Evolutionary conservation across 2,113 vertebrate genomes (phyloP).

Genomic region (Pteronura brasiliensis): DNA sequence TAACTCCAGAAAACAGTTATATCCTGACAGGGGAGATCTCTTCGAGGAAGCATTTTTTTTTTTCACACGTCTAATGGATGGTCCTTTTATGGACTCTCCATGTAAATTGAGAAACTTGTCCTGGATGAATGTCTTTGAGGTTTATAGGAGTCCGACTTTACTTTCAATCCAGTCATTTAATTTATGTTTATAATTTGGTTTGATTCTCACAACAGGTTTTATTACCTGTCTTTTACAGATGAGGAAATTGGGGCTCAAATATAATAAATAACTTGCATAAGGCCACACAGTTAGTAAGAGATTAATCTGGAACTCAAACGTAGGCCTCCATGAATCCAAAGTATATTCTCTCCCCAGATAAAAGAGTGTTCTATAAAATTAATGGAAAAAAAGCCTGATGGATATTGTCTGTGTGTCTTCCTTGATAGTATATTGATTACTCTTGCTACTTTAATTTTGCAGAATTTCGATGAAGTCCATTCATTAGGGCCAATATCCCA

Average conservation of each 20-base stretch:
- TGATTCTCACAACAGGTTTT: not conserved
- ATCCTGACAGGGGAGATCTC: not conserved
- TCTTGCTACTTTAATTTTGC: not conserved
- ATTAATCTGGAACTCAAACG: not conserved
- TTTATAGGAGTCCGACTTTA: not conserved
- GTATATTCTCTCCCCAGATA: not conserved
- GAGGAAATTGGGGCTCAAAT: not conserved
- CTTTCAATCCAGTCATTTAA: not conserved
- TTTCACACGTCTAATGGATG: not conserved
- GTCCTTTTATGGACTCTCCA: not conserved
- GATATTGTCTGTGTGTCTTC: not conserved
- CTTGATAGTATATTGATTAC: not conserved
- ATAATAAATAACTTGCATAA: not conserved
- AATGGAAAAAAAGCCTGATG: not conserved
- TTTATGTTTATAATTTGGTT: not conserved
- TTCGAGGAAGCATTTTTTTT: not conserved
- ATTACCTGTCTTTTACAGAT: not conserved
- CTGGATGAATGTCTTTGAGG: not conserved
- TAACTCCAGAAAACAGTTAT: not conserved
- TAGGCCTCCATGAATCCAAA: not conserved
- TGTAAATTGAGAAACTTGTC: not conserved
- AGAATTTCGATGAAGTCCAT: not conserved
- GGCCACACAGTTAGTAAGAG: not conserved
- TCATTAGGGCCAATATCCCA: not conserved
- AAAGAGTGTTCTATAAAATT: not conserved